These are phyloP conservation scores for Malthinus seriepunctatus DNA, from an alignment of 2,888 invertebrate species.

Conservation along the genomic window DNA sequence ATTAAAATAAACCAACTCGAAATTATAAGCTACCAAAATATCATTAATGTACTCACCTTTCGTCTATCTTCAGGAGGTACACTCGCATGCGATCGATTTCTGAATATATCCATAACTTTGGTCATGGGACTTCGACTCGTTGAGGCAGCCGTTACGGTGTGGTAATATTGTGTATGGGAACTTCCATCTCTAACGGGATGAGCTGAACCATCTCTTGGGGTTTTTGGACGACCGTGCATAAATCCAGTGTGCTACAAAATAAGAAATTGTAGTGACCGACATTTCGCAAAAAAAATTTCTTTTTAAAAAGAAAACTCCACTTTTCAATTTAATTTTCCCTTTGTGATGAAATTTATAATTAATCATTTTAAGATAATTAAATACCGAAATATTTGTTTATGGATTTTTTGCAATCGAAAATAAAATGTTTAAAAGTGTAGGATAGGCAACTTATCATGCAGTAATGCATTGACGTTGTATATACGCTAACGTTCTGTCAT, in stretches of 20 bases:
- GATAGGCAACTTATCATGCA: not conserved
- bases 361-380: no score
- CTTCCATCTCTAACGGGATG: conserved; percentile 68
- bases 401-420: not conserved
- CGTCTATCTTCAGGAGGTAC: conserved; percentile 70
- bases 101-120: conserved; percentile 90
- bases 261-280: not conserved
- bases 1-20: no score
- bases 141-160: conserved; percentile 70
- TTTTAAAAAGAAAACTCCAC: no score
- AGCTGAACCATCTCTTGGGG: conserved; percentile 69
- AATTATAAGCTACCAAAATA: no score
- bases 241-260: conserved; percentile 57
- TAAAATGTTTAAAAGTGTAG: not conserved
- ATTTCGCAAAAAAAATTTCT: no score
- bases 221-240: conserved; percentile 54
- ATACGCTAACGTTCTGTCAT: no score
- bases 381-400: not conserved
- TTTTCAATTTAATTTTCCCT: no score
- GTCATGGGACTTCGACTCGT: conserved; percentile 78
- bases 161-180: conserved; percentile 66
- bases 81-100: conserved; percentile 74
- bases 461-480: no score
- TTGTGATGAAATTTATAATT: no score
- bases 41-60: conserved; percentile 62